Evolutionary conservation across 2,113 vertebrate genomes (phyloP).

Genomic region (Meleagris gallopavo): DNA sequence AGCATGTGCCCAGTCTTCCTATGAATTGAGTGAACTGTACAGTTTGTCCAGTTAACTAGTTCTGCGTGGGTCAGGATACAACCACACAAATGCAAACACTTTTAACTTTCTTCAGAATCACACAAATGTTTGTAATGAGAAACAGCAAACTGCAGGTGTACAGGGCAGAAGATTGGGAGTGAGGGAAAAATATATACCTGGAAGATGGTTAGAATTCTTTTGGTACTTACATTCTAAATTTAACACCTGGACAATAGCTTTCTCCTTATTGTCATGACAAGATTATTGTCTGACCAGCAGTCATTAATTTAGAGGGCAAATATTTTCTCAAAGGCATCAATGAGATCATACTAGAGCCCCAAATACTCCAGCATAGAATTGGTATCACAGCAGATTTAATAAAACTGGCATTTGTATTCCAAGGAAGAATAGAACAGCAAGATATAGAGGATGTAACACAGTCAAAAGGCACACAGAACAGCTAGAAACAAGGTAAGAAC

Average conservation of each 20-base stretch:
- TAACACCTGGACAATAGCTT: not conserved
- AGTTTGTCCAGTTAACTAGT: not conserved
- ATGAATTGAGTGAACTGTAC: not conserved
- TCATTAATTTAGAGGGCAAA: not conserved
- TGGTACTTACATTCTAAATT: not conserved
- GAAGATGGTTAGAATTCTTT: not conserved
- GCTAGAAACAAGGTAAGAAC: not conserved
- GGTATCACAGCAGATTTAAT: not conserved
- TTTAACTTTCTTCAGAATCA: not conserved
- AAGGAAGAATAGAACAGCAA: conserved; percentile 30
- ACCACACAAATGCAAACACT: not conserved
- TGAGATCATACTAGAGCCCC: not conserved
- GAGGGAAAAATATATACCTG: not conserved
- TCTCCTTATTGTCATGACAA: not conserved
- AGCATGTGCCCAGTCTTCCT: accelerated
- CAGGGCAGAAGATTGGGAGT: not conserved
- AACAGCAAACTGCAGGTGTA: not conserved
- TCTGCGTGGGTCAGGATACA: not conserved
- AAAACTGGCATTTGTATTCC: conserved; percentile 12
- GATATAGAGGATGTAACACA: not conserved
- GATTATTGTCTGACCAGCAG: not conserved
- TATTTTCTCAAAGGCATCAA: not conserved
- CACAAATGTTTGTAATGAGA: not conserved
- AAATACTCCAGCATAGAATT: not conserved
- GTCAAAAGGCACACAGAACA: not conserved